Conservation (phyloP, 2,113 vertebrate genomes). For the Oreochromis tanganicae region DNA sequence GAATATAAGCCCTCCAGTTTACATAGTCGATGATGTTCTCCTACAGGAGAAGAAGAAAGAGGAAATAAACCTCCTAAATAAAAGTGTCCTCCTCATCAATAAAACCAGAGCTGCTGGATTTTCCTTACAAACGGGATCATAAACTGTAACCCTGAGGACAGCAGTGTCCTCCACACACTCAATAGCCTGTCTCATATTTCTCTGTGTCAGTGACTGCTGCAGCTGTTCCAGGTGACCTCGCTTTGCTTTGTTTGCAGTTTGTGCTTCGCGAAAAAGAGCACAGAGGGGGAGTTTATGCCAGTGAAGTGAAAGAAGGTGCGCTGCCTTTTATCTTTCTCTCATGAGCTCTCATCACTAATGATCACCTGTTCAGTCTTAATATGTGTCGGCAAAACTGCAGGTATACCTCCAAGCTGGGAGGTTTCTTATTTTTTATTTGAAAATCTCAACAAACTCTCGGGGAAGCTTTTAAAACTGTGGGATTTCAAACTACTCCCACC, state of each 20-base stretch:
- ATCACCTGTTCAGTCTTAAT: neutral
- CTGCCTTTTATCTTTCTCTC: neutral
- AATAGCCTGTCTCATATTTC: conserved; percentile 31
- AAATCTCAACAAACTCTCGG: neutral
- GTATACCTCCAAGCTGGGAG: neutral
- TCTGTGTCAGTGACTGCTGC: conserved; percentile 16
- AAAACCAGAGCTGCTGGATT: neutral
- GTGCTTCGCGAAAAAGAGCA: neutral
- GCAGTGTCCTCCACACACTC: neutral
- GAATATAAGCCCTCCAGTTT: neutral
- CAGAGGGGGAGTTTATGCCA: neutral
- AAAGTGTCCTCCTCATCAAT: conserved; percentile 1
- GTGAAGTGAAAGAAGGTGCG: accelerated
- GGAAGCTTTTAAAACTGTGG: neutral
- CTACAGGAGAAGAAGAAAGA: neutral
- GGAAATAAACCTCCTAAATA: neutral
- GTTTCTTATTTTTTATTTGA: neutral
- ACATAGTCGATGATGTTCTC: neutral
- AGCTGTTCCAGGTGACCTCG: neutral
- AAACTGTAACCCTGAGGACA: neutral
- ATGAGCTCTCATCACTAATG: neutral
- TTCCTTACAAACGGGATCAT: neutral
- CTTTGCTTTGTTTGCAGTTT: neutral
- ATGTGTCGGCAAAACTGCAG: neutral
- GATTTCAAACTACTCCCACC: neutral